Base-by-base conservation (phyloP, 2,797 vertebrate species). In the Limnodromus scolopaceus region DNA sequence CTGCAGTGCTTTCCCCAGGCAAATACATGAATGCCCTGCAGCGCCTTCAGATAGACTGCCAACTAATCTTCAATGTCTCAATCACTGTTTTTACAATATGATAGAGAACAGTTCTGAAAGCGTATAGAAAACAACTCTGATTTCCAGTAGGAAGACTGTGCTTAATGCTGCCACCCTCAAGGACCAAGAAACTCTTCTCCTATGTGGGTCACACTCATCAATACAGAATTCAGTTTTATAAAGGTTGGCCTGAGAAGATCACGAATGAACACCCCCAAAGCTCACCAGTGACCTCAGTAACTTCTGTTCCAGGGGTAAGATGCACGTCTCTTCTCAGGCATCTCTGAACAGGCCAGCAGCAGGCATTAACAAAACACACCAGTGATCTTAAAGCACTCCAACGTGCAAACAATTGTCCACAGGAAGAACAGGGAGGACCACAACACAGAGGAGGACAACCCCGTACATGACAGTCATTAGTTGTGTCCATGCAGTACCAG, bases 281-380 rank as follows among this genome's bases (percentile, higher is more conserved):
- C 34, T 71, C 84, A 80, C 8, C 76, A 39, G 65, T 6, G 61
- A 91, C 61, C 91, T 79, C 75, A 69, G 75, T 36, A 85, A 36
- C 64, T 93, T 38, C 79, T 77, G 75, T 51, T 83, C 87, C 46
- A 7, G 54, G 58, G 54, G 14, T 1, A 74, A 48, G 48, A 66
- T 7, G 27, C 22, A 32, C 2, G 0, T 30, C 58, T 78, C 45
- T 82, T 18, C 63, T 63, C 49, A 45, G 24, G 34, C 27, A 75
- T 20, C 84, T 68, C 77, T n/a, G 49, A 30, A 30, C 0, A 45
- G n/a, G 54, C 3, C 39, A 65, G 54, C 65, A 60, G 28, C 43
- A 32, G 60, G 22, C 76, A 69, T 24, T 24, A 74, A n/a, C 32
- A 53, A 58, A 74, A 16, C 54, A 28, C 27, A 69, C 30, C 22